Evolutionary conservation across 2,888 invertebrate species (phyloP).

Genomic region (Euclidia mi): DNA sequence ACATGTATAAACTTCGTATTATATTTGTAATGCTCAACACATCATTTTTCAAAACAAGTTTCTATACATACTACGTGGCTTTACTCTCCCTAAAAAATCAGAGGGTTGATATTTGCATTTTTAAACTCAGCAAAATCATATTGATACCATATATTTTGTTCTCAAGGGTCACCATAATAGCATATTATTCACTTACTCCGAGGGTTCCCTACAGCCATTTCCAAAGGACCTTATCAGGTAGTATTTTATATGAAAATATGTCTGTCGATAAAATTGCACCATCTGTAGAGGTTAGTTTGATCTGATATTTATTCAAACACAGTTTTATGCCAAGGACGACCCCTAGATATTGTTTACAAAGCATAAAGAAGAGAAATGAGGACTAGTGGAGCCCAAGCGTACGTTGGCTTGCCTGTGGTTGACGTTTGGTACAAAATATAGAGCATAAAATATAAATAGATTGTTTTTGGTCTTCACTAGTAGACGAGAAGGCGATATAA

Average conservation of each 20-base stretch:
- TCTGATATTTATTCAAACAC: conserved; percentile 64
- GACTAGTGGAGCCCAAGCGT: conserved; percentile 63
- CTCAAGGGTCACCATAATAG: conserved; percentile 1
- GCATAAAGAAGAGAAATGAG: conserved; percentile 73
- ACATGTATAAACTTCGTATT: no score
- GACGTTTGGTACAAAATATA: conserved; percentile 36
- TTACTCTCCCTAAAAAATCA: neutral
- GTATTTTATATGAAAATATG: conserved; percentile 20
- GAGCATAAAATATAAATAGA: conserved; percentile 1
- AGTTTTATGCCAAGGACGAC: conserved; percentile 51
- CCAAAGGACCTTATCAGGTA: conserved; percentile 7
- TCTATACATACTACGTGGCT: neutral
- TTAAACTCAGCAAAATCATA: conserved; percentile 30
- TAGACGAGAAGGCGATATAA: no score
- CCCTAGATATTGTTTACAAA: conserved; percentile 68
- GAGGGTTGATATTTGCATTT: conserved; percentile 1
- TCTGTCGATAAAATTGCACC: conserved; percentile 21
- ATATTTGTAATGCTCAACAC: no score
- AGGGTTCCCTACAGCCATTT: conserved; percentile 13
- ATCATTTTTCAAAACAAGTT: neutral
- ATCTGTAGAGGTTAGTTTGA: conserved; percentile 38
- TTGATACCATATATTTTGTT: conserved; percentile 32
- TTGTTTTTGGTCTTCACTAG: no score
- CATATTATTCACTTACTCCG: conserved; percentile 17
- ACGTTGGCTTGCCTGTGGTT: conserved; percentile 62